phyloP scores from a whole-genome alignment of 2,113 vertebrate species.

The Campylomormyrus tamandua region DNA sequence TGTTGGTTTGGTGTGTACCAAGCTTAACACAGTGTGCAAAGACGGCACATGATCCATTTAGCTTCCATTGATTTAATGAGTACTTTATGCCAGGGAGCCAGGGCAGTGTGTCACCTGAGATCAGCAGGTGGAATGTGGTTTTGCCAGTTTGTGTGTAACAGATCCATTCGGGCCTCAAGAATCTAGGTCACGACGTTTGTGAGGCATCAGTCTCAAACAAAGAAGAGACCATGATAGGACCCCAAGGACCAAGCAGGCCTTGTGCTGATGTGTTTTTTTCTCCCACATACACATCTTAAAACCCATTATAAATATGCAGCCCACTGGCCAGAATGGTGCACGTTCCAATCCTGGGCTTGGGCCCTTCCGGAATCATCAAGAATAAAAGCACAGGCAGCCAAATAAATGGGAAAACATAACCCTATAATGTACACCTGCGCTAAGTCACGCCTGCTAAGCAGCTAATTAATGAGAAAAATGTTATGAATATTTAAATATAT shows the following conservation, averaged over 20 bases:
- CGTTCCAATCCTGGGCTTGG: neutral
- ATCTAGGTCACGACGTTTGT: neutral
- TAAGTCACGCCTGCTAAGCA: neutral
- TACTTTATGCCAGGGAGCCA: neutral
- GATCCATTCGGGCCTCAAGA: neutral
- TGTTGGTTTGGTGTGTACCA: neutral
- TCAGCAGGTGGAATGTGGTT: neutral
- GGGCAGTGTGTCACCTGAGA: neutral
- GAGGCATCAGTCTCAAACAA: neutral
- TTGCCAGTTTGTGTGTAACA: neutral
- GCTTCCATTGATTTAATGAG: neutral
- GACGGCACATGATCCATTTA: neutral
- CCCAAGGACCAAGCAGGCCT: neutral
- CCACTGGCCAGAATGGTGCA: neutral
- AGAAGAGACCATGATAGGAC: neutral
- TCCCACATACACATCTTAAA: neutral
- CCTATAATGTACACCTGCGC: neutral
- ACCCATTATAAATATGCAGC: neutral
- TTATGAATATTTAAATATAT: slow-evolving; percentile 4
- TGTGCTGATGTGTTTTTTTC: neutral
- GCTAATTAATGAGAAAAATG: neutral
- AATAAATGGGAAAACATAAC: neutral
- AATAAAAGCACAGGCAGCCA: neutral
- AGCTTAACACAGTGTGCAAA: neutral
- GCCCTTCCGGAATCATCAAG: neutral